Evolutionary conservation across 2,888 invertebrate genomes (phyloP).

Genomic region (Pollenia griseotomentosa): DNA sequence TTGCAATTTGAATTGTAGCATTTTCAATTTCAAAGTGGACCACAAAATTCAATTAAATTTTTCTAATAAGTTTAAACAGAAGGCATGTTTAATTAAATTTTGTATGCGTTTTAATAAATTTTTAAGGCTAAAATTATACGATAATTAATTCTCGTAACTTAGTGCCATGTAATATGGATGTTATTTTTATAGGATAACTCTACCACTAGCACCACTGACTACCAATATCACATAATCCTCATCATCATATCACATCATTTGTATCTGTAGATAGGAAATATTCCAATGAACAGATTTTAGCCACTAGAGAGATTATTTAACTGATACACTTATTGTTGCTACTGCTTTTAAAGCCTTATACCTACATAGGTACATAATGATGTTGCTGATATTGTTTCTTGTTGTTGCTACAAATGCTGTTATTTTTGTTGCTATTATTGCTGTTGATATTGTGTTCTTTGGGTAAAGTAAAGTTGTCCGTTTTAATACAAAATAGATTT

Average conservation of each 20-base stretch:
- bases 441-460: background rate
- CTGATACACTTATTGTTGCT: slow-evolving; percentile 38
- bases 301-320: slow-evolving; percentile 59
- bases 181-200: background rate
- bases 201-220: background rate
- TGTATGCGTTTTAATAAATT: slow-evolving; percentile 13
- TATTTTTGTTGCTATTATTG: background rate
- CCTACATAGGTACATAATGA: slow-evolving; percentile 10
- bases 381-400: slow-evolving; percentile 7
- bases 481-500: slow-evolving; percentile 8
- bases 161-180: slow-evolving; percentile 6
- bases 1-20: background rate
- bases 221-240: background rate
- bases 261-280: background rate
- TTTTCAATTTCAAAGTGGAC: background rate
- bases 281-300: slow-evolving; percentile 7
- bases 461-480: background rate
- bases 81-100: slow-evolving; percentile 30
- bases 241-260: background rate
- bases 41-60: slow-evolving; percentile 59
- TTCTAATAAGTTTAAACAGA: slow-evolving; percentile 33
- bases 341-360: background rate
- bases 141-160: slow-evolving; percentile 17
- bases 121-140: slow-evolving; percentile 23
- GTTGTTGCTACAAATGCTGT: background rate